Percentiles rank a stretch among this genome's conserved stretches.
phyloP scores from a whole-genome alignment of 2,113 vertebrate genomes.

The Emydocephalus ijimae region DNA sequence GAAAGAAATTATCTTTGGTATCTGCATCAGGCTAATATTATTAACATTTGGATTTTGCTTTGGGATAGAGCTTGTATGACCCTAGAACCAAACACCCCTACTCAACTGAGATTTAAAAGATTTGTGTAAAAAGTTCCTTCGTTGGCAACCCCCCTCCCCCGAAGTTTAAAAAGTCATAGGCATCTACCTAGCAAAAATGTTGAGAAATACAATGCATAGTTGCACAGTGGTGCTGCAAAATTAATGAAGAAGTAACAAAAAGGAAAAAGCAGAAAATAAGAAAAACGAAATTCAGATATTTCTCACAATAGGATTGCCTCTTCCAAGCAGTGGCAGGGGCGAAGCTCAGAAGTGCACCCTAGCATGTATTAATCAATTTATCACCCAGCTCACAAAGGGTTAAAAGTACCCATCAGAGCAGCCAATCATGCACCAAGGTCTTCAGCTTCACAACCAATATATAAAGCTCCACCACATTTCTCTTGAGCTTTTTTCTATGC shows the following conservation, averaged over 20 bases:
- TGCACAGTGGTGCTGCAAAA: constrained; percentile 84
- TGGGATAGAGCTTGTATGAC: constrained; percentile 98
- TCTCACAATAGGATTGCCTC: constrained; percentile 71
- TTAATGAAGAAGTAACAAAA: constrained; percentile 57
- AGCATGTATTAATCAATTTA: constrained; percentile 80
- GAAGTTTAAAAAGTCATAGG: constrained; percentile 81
- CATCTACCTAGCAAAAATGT: constrained; percentile 82
- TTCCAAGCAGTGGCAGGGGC: constrained; percentile 80
- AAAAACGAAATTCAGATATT: constrained; percentile 65
- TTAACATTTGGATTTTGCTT: constrained; percentile 99
- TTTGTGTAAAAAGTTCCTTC: constrained; percentile 89
- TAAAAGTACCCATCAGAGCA: constrained; percentile 79
- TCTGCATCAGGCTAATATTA: constrained; percentile 98
- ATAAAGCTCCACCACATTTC: constrained; percentile 37
- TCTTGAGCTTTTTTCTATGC: neutral
- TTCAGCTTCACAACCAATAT: constrained; percentile 68
- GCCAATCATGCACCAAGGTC: constrained; percentile 72
- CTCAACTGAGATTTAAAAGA: constrained; percentile 84
- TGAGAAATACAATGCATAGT: constrained; percentile 97
- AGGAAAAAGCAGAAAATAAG: constrained; percentile 54
- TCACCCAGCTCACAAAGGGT: constrained; percentile 81
- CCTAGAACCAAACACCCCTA: constrained; percentile 83
- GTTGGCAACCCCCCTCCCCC: constrained; percentile 71
- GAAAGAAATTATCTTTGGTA: constrained; percentile 98
- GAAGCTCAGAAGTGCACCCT: constrained; percentile 81